Evolutionary conservation across 2,888 invertebrate species (phyloP), one percentile per base, ranked within the genome.

Genomic region (Gisinianus flammeolus): DNA sequence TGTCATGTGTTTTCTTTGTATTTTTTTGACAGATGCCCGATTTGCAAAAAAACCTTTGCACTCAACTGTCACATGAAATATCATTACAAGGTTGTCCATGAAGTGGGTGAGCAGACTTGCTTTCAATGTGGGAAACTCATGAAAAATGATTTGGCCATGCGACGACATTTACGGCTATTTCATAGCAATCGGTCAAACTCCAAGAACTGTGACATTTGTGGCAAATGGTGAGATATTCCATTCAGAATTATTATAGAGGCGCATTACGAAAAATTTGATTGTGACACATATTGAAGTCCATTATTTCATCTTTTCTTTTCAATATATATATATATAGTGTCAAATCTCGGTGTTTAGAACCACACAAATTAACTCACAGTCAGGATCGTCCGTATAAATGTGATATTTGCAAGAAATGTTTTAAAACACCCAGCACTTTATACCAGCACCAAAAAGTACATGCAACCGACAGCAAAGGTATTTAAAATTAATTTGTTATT

Each of bases 371-470:
- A 19, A 80, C 80, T 62, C 80, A 80, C 62, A 76, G 76, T 66
- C 80, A 80, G 44, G 80, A 80, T 52, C 77, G 80, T 4, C 78
- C 80, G 4, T 80, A 77, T 66, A 78, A 77, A 68, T 80, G 80
- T 75, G 80, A 80, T 19, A 24, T 19, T 24, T 64, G 64, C 16
- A 75, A 75, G 24, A 79, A 79, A 67, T 79, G 77, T 19, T 79
- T 79, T 68, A 80, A 80, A 75, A 80, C 80, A 0, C 80, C 80
- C 2, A 80, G 80, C 19, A 80, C 80, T 0, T 31, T 80, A 58
- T 80, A 80, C 31, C 80, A 80, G 64, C 80, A 80, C 62, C 80
- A 80, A 72, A 80, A 80, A 56, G 80, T 80, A 19, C 80, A 80
- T 58, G 80, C 80, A 5, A 80, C 77, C 4, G 80, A 80, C 56